Conservation (phyloP, 2,888 invertebrate species). For the Fragum whitleyi region DNA sequence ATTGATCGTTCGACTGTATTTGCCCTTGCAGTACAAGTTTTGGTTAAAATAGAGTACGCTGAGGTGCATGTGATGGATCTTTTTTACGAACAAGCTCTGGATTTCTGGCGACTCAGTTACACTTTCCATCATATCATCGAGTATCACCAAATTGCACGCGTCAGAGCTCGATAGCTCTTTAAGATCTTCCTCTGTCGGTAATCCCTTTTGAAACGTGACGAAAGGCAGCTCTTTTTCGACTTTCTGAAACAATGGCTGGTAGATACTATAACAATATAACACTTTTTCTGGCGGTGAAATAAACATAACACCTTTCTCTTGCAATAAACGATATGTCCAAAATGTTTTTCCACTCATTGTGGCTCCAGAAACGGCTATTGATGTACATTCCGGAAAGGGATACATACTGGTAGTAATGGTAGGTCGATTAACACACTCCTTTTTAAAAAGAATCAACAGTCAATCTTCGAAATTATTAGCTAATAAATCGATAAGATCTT, state of each 20-base stretch:
- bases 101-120: no score
- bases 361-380: slow-evolving; percentile 4
- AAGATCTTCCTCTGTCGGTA: not conserved
- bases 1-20: slow-evolving; percentile 41
- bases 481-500: slow-evolving; percentile 34
- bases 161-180: no score
- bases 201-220: not conserved
- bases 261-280: slow-evolving; percentile 42
- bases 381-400: slow-evolving; percentile 36
- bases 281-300: slow-evolving; percentile 24
- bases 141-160: no score
- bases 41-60: slow-evolving; percentile 44
- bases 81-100: slow-evolving; percentile 11
- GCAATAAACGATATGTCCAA: slow-evolving; percentile 21
- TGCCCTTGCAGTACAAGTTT: slow-evolving; percentile 48
- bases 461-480: no score
- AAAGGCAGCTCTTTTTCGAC: slow-evolving; percentile 45
- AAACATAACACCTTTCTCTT: slow-evolving; percentile 30
- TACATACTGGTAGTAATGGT: slow-evolving; percentile 30
- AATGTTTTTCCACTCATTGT: slow-evolving; percentile 29
- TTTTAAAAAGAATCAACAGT: not conserved
- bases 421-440: not conserved
- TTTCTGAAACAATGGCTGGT: slow-evolving; percentile 36
- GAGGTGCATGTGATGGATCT: not conserved
- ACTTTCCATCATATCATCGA: no score